Evolutionary conservation across 2,797 vertebrate species (phyloP), one percentile per base, ranked within the genome.

Genomic region (Pithecia hirsuta): DNA sequence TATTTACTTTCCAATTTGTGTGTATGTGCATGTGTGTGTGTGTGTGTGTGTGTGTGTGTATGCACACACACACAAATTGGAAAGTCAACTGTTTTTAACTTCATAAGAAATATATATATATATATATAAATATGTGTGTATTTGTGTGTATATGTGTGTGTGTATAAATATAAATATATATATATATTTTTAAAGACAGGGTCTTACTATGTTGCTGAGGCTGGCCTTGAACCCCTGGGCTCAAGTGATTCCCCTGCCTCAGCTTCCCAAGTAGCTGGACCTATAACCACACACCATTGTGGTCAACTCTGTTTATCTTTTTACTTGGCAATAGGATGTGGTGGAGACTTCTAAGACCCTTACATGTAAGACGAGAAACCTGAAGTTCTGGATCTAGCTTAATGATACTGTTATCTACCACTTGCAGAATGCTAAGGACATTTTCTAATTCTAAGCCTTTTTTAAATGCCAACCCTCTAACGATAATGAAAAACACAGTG

Each of bases 391-490:
- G 6, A 81, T 48, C 52, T 4, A 87, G 20, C 48, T 57, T 67
- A 72, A 85, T 55, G 50, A 5, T 41, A 26, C 2, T 28, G 30
- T 93, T n/a, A 44, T 93, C 5, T 81, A 78, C 44, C 55, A 59
- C 36, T 61, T 61, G 19, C 48, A 74, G 15, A 75, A 87, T 59
- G 19, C 22, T 17, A 90, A 81, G 48, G 4, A 79, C 5, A 20
- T n/a, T 67, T 75, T 81, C 24, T 24, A 96, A 91, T 30, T 83
- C 19, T n/a, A 59, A 82, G 15, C 20, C 19, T 70, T 46, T 48
- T 97, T 86, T 41, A 94, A 80, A 92, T 24, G 55, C 20, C 26
- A 96, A 59, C 33, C 1, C 20, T 93, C 24, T 28, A 82, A 57
- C 17, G 36, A 19, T n/a, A 57, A 14, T 30, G 36, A 95, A 92